These are phyloP conservation scores for Peromyscus maniculatus DNA, from an alignment of 2,113 vertebrate species.

Conservation along the genomic window DNA sequence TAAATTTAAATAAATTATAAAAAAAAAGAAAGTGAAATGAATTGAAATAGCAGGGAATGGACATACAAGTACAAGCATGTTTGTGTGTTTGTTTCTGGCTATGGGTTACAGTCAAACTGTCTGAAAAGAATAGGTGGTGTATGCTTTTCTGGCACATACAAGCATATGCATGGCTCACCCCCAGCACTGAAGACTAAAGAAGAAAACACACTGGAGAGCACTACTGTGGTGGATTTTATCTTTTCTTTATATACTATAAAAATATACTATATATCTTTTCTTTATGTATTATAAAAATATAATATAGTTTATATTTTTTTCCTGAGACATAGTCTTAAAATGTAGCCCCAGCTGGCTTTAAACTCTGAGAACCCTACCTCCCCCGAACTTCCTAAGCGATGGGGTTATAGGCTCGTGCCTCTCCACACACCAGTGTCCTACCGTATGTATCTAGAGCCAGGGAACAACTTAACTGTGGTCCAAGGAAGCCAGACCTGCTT, in stretches of 20 bases:
- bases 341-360: background rate
- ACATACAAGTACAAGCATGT: background rate
- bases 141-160: background rate
- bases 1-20: too few species aligned
- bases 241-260: background rate
- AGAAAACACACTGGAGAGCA: background rate
- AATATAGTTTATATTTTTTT: background rate
- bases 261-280: background rate
- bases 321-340: background rate
- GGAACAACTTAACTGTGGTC: background rate
- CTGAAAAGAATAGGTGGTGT: background rate
- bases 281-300: background rate
- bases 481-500: too few species aligned
- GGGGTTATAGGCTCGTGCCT: background rate
- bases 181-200: background rate
- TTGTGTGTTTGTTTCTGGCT: background rate
- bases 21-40: background rate
- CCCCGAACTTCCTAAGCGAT: background rate
- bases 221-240: too few species aligned
- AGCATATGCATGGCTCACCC: background rate
- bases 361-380: background rate
- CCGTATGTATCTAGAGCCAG: background rate
- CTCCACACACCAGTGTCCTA: background rate
- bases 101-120: background rate
- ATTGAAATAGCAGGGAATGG: background rate